Evolutionary conservation across 2,797 vertebrate genomes (phyloP).

Genomic region (Garrulus glandarius): DNA sequence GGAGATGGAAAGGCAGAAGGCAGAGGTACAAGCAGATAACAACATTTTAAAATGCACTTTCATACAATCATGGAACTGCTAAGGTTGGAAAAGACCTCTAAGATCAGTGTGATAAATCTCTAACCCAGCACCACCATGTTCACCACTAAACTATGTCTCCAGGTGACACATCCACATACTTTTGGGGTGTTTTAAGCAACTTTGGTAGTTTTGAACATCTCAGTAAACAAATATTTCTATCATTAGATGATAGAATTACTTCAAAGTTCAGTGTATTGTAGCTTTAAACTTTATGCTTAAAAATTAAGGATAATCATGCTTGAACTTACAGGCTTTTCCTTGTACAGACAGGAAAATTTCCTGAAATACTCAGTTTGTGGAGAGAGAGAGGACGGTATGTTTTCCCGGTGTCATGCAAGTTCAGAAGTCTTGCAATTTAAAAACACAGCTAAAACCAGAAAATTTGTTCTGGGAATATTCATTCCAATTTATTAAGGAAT

Average conservation of each 20-base stretch:
- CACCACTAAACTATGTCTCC: neutral
- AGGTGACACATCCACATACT: neutral
- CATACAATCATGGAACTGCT: neutral
- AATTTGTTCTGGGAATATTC: conserved; percentile 37
- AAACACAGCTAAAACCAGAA: conserved; percentile 3
- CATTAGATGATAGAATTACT: neutral
- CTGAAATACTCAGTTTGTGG: neutral
- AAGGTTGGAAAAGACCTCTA: neutral
- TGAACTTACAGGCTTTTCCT: neutral
- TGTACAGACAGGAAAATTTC: neutral
- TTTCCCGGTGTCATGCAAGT: conserved; percentile 32
- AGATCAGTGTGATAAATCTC: neutral
- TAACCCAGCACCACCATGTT: neutral
- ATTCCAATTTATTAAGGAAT: conserved; percentile 47
- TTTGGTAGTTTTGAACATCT: neutral
- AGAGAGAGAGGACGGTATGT: neutral
- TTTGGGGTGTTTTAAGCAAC: neutral
- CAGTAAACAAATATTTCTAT: neutral
- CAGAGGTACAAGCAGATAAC: neutral
- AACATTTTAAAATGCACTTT: neutral
- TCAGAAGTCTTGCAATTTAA: conserved; percentile 19
- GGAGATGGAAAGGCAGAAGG: neutral
- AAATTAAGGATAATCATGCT: neutral
- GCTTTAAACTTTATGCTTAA: neutral
- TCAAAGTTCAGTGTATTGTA: neutral